A percentile compares a stretch with the other conserved stretches of the same genome.
Evolutionary conservation across 2,888 invertebrate genomes (phyloP).

Genomic region (Melanophora roralis): DNA sequence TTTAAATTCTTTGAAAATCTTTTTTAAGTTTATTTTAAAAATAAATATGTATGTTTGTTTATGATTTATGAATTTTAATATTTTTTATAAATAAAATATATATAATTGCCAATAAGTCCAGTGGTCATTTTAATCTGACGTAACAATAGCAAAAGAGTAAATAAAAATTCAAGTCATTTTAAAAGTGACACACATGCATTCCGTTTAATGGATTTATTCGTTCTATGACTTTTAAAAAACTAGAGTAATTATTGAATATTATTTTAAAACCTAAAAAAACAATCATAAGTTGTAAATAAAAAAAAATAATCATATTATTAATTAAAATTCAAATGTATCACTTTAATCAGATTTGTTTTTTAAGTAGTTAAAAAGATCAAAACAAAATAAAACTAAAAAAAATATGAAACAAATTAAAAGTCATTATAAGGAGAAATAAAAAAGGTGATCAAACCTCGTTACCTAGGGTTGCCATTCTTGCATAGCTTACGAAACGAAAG

Average conservation of each 20-base stretch:
- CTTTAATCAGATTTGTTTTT: conserved; percentile 70
- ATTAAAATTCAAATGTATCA: conserved; percentile 60
- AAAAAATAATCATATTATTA: conserved; percentile 17
- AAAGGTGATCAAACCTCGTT: not conserved
- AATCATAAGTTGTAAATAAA: not conserved
- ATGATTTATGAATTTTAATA: not conserved
- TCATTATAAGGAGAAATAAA: not conserved
- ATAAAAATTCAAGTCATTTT: conserved; percentile 17
- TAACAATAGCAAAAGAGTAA: conserved; percentile 2
- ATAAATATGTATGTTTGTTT: not conserved
- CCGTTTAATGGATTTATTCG: conserved; percentile 26
- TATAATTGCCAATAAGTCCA: conserved; percentile 30
- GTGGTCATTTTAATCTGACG: conserved; percentile 1
- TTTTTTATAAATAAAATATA: conserved; percentile 10
- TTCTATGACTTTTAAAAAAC: conserved; percentile 31
- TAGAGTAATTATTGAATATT: conserved; percentile 25
- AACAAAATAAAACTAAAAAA: not conserved
- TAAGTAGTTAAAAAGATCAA: not conserved
- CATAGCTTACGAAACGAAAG: no score
- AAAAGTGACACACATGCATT: not conserved
- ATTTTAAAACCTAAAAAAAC: conserved; percentile 18
- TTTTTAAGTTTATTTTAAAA: conserved; percentile 11
- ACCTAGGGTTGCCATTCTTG: no score
- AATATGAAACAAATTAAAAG: not conserved
- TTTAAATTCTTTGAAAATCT: conserved; percentile 10